Evolutionary conservation across 1,140 invertebrate species (phyloP).

Genomic region (Linepithema humile): DNA sequence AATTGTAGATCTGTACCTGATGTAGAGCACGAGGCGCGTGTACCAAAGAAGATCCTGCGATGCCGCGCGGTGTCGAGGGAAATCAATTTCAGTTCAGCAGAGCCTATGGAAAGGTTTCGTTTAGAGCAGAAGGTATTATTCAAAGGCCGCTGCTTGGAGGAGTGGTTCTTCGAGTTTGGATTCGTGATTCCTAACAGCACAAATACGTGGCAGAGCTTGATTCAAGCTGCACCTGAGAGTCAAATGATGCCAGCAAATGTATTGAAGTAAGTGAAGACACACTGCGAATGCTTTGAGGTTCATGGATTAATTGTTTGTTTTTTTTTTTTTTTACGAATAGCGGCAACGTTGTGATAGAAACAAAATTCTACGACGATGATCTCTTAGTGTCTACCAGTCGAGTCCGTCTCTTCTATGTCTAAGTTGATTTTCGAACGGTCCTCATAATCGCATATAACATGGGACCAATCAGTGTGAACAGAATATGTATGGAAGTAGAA

Average conservation of each 20-base stretch:
- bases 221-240: constrained; percentile 99
- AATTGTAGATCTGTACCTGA: constrained; percentile 89
- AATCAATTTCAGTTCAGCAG: constrained; percentile 99
- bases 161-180: constrained; percentile 99
- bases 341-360: constrained; percentile 99
- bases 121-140: constrained; percentile 96
- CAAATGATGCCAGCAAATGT: constrained; percentile 99
- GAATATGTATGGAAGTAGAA: not conserved
- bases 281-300: not conserved
- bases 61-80: constrained; percentile 98
- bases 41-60: constrained; percentile 98
- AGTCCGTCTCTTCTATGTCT: constrained; percentile 98
- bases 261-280: constrained; percentile 89
- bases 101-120: constrained; percentile 98
- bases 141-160: constrained; percentile 94
- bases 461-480: constrained; percentile 60
- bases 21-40: constrained; percentile 97
- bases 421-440: constrained; percentile 75
- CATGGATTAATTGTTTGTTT: not conserved
- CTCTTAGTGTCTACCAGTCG: constrained; percentile 97
- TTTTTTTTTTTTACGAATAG: constrained; percentile 87
- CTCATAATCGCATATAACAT: not conserved
- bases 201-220: constrained; percentile 99
- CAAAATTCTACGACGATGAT: constrained; percentile 98
- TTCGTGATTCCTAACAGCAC: constrained; percentile 99